phyloP scores from a whole-genome alignment of 2,888 invertebrate genomes.

The Sphaerophoria taeniata region DNA sequence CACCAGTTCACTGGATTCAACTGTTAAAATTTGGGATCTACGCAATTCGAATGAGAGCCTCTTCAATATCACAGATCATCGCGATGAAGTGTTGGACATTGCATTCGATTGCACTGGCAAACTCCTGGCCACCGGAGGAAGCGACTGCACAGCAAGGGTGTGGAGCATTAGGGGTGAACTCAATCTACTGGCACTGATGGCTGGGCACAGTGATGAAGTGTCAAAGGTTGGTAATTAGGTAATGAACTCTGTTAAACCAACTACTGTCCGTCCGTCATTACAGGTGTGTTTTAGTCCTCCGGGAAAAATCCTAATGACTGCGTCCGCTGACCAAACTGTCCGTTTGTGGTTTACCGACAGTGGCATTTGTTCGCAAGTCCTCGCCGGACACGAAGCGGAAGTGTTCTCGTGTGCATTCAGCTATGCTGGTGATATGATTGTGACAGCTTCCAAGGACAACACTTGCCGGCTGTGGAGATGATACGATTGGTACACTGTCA shows the following conservation, averaged over 20 bases:
- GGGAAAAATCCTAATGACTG: conserved; percentile 89
- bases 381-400: conserved; percentile 90
- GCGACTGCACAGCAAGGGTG: conserved; percentile 89
- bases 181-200: conserved; percentile 85
- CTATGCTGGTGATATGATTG: conserved; percentile 89
- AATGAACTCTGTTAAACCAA: conserved; percentile 11
- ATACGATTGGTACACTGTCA: conserved; percentile 86
- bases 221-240: conserved; percentile 84
- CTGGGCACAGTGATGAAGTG: conserved; percentile 88
- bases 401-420: conserved; percentile 93
- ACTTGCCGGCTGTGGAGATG: conserved; percentile 91
- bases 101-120: conserved; percentile 90
- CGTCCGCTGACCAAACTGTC: conserved; percentile 90
- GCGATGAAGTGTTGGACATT: conserved; percentile 89
- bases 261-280: conserved; percentile 30
- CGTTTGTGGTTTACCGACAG: conserved; percentile 87
- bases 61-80: conserved; percentile 85
- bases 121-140: conserved; percentile 89
- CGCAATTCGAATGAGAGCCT: conserved; percentile 84
- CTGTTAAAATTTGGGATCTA: conserved; percentile 88
- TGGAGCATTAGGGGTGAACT: conserved; percentile 86
- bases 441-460: conserved; percentile 93
- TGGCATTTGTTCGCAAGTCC: conserved; percentile 88
- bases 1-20: conserved; percentile 88
- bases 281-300: conserved; percentile 92